phyloP scores from a whole-genome alignment of 1,140 invertebrate species.

The Drosophila lini region DNA sequence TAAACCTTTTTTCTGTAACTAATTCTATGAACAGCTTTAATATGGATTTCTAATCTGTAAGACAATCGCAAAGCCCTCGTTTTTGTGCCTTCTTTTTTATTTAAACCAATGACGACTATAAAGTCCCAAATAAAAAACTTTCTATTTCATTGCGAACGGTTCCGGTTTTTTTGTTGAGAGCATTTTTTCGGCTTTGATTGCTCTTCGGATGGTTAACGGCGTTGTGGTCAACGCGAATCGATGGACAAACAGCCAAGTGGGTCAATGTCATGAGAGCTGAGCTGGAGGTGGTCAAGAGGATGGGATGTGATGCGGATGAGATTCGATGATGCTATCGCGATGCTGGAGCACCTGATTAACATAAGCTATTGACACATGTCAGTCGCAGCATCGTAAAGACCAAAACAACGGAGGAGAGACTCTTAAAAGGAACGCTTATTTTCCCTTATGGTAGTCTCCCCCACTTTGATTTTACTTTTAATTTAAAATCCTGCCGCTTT shows the following conservation, averaged over 20 bases:
- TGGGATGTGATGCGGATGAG: constrained; percentile 3
- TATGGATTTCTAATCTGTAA: constrained; percentile 19
- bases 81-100: neutral
- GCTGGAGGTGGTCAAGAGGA: constrained; percentile 30
- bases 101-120: constrained; percentile 11
- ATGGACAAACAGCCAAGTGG: constrained; percentile 67
- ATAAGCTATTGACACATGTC: constrained; percentile 53
- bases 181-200: constrained; percentile 37
- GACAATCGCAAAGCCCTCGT: neutral
- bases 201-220: constrained; percentile 41
- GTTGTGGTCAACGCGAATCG: constrained; percentile 67
- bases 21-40: constrained; percentile 15
- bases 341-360: constrained; percentile 60
- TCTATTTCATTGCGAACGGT: constrained; percentile 70
- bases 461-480: constrained; percentile 47
- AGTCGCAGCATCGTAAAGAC: constrained; percentile 8
- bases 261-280: constrained; percentile 67
- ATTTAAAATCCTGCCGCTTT: constrained; percentile 53
- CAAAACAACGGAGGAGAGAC: neutral
- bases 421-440: neutral
- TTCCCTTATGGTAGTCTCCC: neutral
- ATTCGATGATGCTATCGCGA: constrained; percentile 42
- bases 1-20: neutral
- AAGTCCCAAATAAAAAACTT: constrained; percentile 57
- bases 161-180: constrained; percentile 60